phyloP scores from a whole-genome alignment of 2,888 invertebrate genomes.

The Acholoe squamosa region DNA sequence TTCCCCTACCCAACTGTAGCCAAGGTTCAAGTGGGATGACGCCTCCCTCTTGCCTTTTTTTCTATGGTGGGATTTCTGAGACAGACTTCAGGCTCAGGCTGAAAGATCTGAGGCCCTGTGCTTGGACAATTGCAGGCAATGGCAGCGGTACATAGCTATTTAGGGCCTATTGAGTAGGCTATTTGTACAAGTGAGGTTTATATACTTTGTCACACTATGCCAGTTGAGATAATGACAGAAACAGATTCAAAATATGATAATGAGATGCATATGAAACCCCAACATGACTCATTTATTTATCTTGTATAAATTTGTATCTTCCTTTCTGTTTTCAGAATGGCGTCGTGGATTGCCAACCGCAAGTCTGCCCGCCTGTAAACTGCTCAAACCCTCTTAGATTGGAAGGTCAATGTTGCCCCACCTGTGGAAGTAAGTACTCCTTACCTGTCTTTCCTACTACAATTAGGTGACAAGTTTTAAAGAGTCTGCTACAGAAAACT shows the following conservation, averaged over 20 bases:
- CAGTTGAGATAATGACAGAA: background rate
- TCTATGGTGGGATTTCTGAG: conserved; percentile 15
- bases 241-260: background rate
- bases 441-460: background rate
- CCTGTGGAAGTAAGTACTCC: conserved; percentile 90
- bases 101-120: background rate
- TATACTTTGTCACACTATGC: background rate
- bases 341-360: conserved; percentile 91
- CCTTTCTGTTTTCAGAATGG: conserved; percentile 88
- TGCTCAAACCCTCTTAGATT: conserved; percentile 92
- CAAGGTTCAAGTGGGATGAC: background rate
- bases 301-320: background rate
- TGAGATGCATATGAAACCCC: background rate
- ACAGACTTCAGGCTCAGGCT: background rate
- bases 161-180: no score
- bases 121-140: no score
- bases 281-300: background rate
- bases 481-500: no score
- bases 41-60: background rate
- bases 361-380: conserved; percentile 90
- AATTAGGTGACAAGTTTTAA: no score
- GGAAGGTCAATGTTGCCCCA: conserved; percentile 92
- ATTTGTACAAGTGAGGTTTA: no score
- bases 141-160: no score
- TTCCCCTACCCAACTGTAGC: background rate